Percentiles rank a stretch among this genome's conserved stretches.
phyloP scores from a whole-genome alignment of 2,888 invertebrate genomes.

The Patella ulyssiponensis region DNA sequence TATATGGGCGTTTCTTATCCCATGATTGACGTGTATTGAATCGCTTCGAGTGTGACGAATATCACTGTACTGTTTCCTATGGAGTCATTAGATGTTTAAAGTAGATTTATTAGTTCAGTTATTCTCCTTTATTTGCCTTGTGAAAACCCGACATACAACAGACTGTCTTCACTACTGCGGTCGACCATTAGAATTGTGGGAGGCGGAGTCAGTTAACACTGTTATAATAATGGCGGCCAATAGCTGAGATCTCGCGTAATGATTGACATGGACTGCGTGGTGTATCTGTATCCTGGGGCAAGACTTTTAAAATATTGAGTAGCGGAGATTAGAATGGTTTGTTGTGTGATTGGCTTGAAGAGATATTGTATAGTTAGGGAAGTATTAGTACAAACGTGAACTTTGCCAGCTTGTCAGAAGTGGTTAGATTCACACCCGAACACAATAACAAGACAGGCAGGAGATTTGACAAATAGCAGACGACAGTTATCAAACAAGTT shows the following conservation, averaged over 20 bases:
- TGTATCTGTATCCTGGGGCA: not conserved
- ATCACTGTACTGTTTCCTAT: slow-evolving; percentile 9
- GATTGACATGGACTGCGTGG: not conserved
- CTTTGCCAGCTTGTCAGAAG: not conserved
- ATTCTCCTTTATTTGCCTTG: slow-evolving; percentile 11
- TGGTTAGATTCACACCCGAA: slow-evolving; percentile 9
- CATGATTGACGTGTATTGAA: not conserved
- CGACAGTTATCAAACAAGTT: not conserved
- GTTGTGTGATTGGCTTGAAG: slow-evolving; percentile 5
- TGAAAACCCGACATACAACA: slow-evolving; percentile 2
- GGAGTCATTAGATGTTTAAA: slow-evolving; percentile 7
- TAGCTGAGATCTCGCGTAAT: not conserved
- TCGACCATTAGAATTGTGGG: not conserved
- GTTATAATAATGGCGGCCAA: not conserved
- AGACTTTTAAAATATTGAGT: not conserved
- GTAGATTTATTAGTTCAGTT: slow-evolving; percentile 9
- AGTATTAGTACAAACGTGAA: slow-evolving; percentile 6
- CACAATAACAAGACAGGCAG: slow-evolving; percentile 5
- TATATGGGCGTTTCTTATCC: not conserved
- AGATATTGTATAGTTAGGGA: not conserved
- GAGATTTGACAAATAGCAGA: slow-evolving; percentile 8
- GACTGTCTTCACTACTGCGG: not conserved
- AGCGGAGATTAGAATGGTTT: not conserved
- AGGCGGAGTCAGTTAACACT: not conserved
- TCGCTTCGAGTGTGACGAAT: slow-evolving; percentile 9